Base-by-base conservation (phyloP, 2,888 invertebrate species). In the Tenthredo distinguenda region DNA sequence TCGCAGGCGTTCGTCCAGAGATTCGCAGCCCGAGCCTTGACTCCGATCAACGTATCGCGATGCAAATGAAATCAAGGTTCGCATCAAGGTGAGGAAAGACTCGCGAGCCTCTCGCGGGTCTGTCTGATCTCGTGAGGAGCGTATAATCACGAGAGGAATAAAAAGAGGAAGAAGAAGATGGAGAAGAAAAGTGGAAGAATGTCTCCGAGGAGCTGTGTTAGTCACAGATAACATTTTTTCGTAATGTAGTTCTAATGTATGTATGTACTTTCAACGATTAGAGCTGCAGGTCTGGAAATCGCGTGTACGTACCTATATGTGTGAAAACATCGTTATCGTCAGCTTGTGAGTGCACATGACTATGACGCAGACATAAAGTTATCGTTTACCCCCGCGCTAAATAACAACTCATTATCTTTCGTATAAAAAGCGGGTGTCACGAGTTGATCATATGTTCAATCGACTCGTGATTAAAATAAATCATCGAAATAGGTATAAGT, bases 391-490 rank as follows among this genome's bases (percentile, higher is more conserved):
- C 77, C n/a, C 40, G 43, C 2, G 2, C 77, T 77, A 77, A 77
- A 77, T 55, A 77, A 77, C 77, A 77, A 77, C 26, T 34, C 26
- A 43, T 77, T 77, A 77, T 77, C 40, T 55, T 34, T 77, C 18
- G 10, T 5, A 18, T 55, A 34, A n/a, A n/a, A 55, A 55, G n/a
- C 55, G 31, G 34, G 50, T 55, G 55, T 77, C 77, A 77, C 77
- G 77, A 77, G 77, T 55, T 40, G 77, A 55, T 77, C 77, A 4
- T 77, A 55, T 77, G 77, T 55, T 31, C 18, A 50, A 77, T 77
- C 34, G 31, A 34, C 55, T 55, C n/a, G 9, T 77, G 76, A 76
- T 76, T 47, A 76, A 26, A 47, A 31, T 76, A 43, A 34, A 43
- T 47, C 47, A 31, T 31, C 47, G 31, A 6, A 55, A 50, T 34